Evolutionary conservation across 2,888 invertebrate species (phyloP).

Genomic region (Cordilura impudica): DNA sequence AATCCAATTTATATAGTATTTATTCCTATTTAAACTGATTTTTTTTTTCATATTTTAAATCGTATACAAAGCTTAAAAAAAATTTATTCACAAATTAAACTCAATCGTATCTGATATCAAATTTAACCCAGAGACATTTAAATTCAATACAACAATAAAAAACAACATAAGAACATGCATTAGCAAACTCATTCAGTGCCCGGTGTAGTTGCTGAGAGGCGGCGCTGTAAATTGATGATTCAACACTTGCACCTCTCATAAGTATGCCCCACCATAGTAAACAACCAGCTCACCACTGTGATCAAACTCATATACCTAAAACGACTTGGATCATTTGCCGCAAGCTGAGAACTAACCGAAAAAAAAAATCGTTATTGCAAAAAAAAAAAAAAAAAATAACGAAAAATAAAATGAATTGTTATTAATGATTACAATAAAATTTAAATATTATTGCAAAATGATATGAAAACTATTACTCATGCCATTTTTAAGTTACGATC

Average conservation of each 20-base stretch:
- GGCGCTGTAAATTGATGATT: slow-evolving; percentile 62
- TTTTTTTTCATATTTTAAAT: slow-evolving; percentile 18
- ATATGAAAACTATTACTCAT: slow-evolving; percentile 60
- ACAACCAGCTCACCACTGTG: slow-evolving; percentile 15
- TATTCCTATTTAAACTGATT: neutral
- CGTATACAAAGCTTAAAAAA: neutral
- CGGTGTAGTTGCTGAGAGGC: slow-evolving; percentile 26
- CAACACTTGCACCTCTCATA: slow-evolving; percentile 59
- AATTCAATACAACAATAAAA: slow-evolving; percentile 9
- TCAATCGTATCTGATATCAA: slow-evolving; percentile 14
- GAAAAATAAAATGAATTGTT: slow-evolving; percentile 43
- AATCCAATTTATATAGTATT: slow-evolving; percentile 1
- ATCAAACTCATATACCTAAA: slow-evolving; percentile 28
- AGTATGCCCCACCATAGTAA: slow-evolving; percentile 1
- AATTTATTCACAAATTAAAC: neutral
- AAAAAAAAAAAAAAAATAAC: slow-evolving; percentile 7
- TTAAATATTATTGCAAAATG: slow-evolving; percentile 63
- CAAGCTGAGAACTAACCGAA: slow-evolving; percentile 42
- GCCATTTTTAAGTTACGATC: slow-evolving; percentile 44
- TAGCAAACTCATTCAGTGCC: neutral
- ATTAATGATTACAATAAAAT: slow-evolving; percentile 63
- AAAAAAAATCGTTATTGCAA: slow-evolving; percentile 26
- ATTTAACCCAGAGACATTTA: slow-evolving; percentile 31
- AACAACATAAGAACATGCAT: neutral
- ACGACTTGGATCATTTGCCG: slow-evolving; percentile 56